Base-by-base conservation (phyloP, 2,113 vertebrate genomes). In the Fukomys damarensis region DNA sequence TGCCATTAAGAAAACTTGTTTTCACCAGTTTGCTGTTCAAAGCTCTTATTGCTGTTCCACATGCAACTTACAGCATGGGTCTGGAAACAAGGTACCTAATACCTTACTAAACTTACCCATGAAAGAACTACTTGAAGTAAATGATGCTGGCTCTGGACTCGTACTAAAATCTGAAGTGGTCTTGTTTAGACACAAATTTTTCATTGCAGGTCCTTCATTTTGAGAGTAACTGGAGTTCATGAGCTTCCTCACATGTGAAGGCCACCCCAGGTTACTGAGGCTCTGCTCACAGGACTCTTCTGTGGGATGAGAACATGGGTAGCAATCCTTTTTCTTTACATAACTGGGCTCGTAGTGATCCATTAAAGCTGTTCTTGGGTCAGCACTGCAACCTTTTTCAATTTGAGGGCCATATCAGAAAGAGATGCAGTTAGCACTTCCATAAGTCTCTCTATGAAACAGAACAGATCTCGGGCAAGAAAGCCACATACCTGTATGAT, bases 51-150 rank as follows among this genome's bases (percentile, higher is more conserved):
- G 92, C 32, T 52, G 35, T 54, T 61, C 43, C 32, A 59, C 22
- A 63, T 0, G 61, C 32, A 63, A n/a, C 20, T 5, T 12, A 30
- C 10, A 24, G 4, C 12, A 10, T 38, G 20, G 5, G 61, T 83
- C 38, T 28, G 26, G 20, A 56, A 83, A 83, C 16, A 26, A 91
- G 58, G 61, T 16, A 28, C 0, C 52, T 46, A 30, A 10, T 17
- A 6, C 63, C 7, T 74, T 46, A 46, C 89, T 46, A 65, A 97
- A 98, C 99, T 77, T 98, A 99, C 99, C 99, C 99, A 99, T 98
- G 97, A 99, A 99, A 92, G 99, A 98, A 97, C 97, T 99, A 76
- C 84, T 98, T 72, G 52, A 84, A 3, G 68, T 74, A 91, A 96
- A 0, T 2, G 96, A 92, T 4, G 97, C 93, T 28, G 97, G 95